A percentile compares a stretch with the other conserved stretches of the same genome.
These are phyloP conservation scores for Leucozona laternaria DNA, from an alignment of 2,888 invertebrate genomes.

Conservation along the genomic window DNA sequence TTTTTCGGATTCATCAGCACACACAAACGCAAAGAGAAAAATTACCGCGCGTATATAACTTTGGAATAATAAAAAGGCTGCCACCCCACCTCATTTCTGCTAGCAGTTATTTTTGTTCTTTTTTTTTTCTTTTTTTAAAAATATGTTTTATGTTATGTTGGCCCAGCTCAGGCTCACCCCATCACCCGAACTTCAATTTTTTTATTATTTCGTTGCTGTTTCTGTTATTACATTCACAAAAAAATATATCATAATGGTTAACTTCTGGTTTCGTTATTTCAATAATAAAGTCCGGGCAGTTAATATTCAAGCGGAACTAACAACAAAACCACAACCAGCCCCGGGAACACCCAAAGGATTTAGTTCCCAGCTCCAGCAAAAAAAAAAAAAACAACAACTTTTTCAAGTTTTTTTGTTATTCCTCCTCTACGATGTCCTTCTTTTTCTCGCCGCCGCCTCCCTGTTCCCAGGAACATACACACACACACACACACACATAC, in stretches of 20 bases:
- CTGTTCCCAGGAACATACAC: background rate
- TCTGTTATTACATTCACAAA: background rate
- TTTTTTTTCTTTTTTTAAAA: background rate
- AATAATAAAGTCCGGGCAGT: constrained; percentile 68
- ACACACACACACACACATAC: background rate
- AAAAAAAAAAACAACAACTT: constrained; percentile 18
- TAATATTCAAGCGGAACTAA: constrained; percentile 49
- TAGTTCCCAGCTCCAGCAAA: constrained; percentile 8
- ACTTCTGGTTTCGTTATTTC: constrained; percentile 70
- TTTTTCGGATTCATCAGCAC: constrained; percentile 2
- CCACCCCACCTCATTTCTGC: background rate
- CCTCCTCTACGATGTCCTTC: background rate
- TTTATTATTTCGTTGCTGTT: constrained; percentile 2
- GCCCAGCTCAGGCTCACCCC: constrained; percentile 1
- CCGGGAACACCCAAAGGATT: constrained; percentile 58
- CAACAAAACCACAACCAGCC: constrained; percentile 45
- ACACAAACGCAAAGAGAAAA: constrained; percentile 7
- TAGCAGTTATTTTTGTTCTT: background rate
- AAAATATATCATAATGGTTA: constrained; percentile 59
- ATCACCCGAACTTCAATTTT: background rate
- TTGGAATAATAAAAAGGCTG: constrained; percentile 9
- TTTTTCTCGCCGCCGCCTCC: background rate
- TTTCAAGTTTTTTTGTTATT: constrained; percentile 15
- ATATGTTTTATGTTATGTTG: constrained; percentile 35
- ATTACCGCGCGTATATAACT: constrained; percentile 26